phyloP scores from a whole-genome alignment of 2,888 invertebrate genomes.

The Ethmia dodecea region DNA sequence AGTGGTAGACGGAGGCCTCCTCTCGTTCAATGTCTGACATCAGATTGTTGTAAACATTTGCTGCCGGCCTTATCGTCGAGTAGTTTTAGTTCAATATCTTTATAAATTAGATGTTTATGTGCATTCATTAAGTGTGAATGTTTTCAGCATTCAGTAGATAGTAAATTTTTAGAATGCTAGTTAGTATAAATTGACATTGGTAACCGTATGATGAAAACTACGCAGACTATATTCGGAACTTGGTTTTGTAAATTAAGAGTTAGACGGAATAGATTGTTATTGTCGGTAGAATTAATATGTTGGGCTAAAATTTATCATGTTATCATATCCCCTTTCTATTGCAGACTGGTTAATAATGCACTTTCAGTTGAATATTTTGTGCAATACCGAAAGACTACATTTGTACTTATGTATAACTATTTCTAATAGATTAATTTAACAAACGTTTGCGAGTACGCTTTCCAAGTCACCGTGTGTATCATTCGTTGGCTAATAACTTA shows the following conservation, averaged over 20 bases:
- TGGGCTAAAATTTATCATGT: neutral
- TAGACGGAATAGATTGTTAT: too few relatives aligned
- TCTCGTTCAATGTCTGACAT: too few relatives aligned
- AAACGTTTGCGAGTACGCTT: too few relatives aligned
- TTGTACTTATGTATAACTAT: too few relatives aligned
- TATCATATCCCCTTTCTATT: neutral
- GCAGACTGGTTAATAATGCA: conserved; percentile 50
- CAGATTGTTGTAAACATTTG: too few relatives aligned
- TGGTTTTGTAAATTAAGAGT: neutral
- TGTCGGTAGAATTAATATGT: neutral
- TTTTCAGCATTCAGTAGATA: conserved; percentile 70
- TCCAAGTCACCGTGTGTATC: too few relatives aligned
- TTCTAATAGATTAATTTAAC: too few relatives aligned
- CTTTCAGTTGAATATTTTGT: conserved; percentile 39
- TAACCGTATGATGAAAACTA: conserved; percentile 29
- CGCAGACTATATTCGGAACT: neutral
- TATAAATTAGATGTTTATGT: conserved; percentile 68
- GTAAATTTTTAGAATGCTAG: conserved; percentile 77
- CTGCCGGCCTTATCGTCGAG: conserved; percentile 52
- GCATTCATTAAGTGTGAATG: conserved; percentile 65
- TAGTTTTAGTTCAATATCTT: conserved; percentile 70
- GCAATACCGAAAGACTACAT: too few relatives aligned
- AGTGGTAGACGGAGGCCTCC: too few relatives aligned
- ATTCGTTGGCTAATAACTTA: too few relatives aligned
- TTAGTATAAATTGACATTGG: conserved; percentile 69